Conservation (phyloP, 2,113 vertebrate genomes). For the Acrocephalus arundinaceus region DNA sequence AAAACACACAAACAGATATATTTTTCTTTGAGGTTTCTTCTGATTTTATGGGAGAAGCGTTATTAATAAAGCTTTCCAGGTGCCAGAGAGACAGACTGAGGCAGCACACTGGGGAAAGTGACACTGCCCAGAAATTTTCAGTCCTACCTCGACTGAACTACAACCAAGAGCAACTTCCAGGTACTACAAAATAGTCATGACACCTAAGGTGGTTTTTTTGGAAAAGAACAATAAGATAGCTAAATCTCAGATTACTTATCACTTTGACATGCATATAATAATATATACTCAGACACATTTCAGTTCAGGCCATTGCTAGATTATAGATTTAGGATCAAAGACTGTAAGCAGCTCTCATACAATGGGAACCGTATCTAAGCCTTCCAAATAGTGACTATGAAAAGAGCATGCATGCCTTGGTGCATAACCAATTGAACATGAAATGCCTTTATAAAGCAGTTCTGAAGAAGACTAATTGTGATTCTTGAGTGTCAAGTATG, state of each 20-base stretch:
- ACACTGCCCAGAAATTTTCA: not conserved
- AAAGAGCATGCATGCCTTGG: not conserved
- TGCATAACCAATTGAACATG: slow-evolving; percentile 33
- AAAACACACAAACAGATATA: not conserved
- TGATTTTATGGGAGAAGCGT: not conserved
- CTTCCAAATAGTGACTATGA: not conserved
- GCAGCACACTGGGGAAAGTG: not conserved
- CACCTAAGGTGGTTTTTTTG: not conserved
- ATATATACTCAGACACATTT: not conserved
- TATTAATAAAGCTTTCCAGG: not conserved
- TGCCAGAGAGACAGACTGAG: not conserved
- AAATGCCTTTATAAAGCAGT: slow-evolving; percentile 19
- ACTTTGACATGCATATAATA: not conserved
- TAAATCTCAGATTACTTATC: not conserved
- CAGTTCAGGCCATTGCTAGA: not conserved
- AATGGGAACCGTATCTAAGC: slow-evolving; percentile 8
- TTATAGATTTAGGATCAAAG: slow-evolving; percentile 43
- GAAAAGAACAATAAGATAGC: not conserved
- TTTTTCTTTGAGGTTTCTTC: not conserved
- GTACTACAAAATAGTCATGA: not conserved
- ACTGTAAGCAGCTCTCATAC: not conserved
- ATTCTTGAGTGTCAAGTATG: not conserved
- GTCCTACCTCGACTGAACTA: not conserved
- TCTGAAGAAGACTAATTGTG: not conserved
- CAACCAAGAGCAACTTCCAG: not conserved